Percentiles rank a stretch among this genome's conserved stretches.
phyloP scores from a whole-genome alignment of 1,140 invertebrate species.

The Temnothorax nylanderi region DNA sequence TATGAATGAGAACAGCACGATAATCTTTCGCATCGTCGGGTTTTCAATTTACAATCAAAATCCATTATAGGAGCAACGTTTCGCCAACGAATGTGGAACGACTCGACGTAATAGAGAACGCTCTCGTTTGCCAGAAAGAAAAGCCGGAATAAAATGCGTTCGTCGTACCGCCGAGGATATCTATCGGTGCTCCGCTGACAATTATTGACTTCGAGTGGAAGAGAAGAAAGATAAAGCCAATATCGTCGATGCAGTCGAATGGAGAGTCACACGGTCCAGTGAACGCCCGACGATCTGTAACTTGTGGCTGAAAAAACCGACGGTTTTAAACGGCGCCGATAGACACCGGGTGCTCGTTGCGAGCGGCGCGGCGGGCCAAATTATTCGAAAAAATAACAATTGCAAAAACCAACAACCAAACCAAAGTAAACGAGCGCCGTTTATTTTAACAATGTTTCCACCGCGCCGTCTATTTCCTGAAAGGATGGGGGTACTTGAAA shows the following conservation, averaged over 20 bases:
- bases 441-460: constrained; percentile 39
- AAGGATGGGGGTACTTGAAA: background rate
- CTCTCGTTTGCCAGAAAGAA: background rate
- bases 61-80: constrained; percentile 26
- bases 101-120: background rate
- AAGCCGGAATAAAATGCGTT: constrained; percentile 19
- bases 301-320: constrained; percentile 50
- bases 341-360: constrained; percentile 11
- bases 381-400: constrained; percentile 60
- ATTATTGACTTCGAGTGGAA: constrained; percentile 55
- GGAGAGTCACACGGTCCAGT: constrained; percentile 40
- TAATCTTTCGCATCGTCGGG: constrained; percentile 44
- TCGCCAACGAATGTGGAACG: background rate
- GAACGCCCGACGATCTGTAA: constrained; percentile 54
- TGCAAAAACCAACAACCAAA: constrained; percentile 46
- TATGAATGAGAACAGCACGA: constrained; percentile 9
- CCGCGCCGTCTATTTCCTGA: constrained; percentile 4
- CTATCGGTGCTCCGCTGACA: constrained; percentile 36
- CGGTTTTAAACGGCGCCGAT: constrained; percentile 53
- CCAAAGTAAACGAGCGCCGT: constrained; percentile 44
- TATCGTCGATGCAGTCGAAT: constrained; percentile 50
- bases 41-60: constrained; percentile 52
- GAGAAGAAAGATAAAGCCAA: constrained; percentile 59
- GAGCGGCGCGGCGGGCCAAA: constrained; percentile 21
- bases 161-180: background rate